Evolutionary conservation across 2,797 vertebrate genomes (phyloP), one percentile per base, ranked within the genome.

Genomic region (Spinus pinus): DNA sequence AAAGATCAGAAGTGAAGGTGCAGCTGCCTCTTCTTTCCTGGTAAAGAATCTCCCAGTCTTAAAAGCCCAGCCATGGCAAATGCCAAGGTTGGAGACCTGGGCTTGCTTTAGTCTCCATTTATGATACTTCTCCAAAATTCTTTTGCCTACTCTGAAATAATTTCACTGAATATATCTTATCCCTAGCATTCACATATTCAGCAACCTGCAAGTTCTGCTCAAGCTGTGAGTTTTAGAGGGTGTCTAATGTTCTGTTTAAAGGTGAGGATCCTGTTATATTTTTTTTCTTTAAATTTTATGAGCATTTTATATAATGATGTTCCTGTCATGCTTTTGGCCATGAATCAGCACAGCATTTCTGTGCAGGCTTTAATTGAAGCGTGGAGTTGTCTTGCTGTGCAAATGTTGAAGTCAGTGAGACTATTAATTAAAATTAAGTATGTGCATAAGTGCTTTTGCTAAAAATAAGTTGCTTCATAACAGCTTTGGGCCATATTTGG

Each of bases 371-470:
- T 95, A 96, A 95, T 93, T 96, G 94, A 92, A 95, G 90, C 22
- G 8, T 93, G 93, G 92, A 95, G 90, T 92, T 91, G 88, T 94
- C 92, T 96, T 16, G 47, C 90, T 92, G 88, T 91, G 90, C 88
- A 73, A 93, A 88, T 95, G 91, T 86, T 94, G 86, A 86, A 94
- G 62, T 90, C 80, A 31, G 77, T 88, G 80, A 95, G 94, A 92
- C 90, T 95, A 95, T 96, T 96, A 94, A 93, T 97, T 95, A 95
- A 95, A 96, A 92, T 80, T 90, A 94, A 96, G 67, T 93, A 90
- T 95, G 83, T 93, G 64, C 88, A 66, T 88, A 95, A 95, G 83
- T 90, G 93, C 46, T 88, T 87, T 90, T 95, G 79, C 94, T 95
- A 94, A 94, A 96, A 96, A 94, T 93, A 94, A 82, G 92, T 95